A percentile compares a stretch with the other conserved stretches of the same genome.
Evolutionary conservation across 2,113 vertebrate genomes (phyloP).

Genomic region (Tychaedon coryphoeus): DNA sequence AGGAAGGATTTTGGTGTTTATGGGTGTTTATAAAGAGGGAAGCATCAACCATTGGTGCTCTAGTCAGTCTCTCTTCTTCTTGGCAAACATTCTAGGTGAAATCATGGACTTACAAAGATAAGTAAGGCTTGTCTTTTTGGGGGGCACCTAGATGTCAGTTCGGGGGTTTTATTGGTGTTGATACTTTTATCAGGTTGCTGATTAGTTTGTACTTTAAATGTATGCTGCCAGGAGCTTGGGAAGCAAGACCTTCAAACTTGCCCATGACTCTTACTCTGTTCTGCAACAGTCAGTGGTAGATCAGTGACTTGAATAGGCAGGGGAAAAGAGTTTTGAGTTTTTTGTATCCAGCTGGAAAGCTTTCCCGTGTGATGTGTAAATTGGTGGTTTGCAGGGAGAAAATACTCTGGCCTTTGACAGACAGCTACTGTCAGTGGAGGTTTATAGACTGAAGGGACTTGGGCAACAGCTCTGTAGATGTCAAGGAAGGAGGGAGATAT

Average conservation of each 20-base stretch:
- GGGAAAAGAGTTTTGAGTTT: not conserved
- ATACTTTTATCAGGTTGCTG: not conserved
- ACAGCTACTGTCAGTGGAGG: not conserved
- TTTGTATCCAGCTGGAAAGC: not conserved
- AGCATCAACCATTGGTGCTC: not conserved
- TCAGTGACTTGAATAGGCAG: not conserved
- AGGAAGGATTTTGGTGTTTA: not conserved
- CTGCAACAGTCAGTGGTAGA: not conserved
- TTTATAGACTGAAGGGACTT: not conserved
- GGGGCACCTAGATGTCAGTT: not conserved
- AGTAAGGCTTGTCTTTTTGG: not conserved
- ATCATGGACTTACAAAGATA: accelerated
- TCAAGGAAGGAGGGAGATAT: not conserved
- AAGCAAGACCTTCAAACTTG: not conserved
- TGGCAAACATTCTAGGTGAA: not conserved
- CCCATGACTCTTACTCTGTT: accelerated
- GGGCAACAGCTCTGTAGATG: not conserved
- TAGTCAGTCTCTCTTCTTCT: not conserved
- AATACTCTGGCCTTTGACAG: not conserved
- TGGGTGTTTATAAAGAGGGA: not conserved
- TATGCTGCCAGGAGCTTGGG: not conserved
- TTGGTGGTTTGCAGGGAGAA: not conserved
- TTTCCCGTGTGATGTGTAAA: not conserved
- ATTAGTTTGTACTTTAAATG: not conserved
- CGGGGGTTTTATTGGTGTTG: not conserved